Percentiles rank a stretch among this genome's conserved stretches.
These are phyloP conservation scores for Chloropsis hardwickii DNA, from an alignment of 2,113 vertebrate genomes.

Conservation along the genomic window DNA sequence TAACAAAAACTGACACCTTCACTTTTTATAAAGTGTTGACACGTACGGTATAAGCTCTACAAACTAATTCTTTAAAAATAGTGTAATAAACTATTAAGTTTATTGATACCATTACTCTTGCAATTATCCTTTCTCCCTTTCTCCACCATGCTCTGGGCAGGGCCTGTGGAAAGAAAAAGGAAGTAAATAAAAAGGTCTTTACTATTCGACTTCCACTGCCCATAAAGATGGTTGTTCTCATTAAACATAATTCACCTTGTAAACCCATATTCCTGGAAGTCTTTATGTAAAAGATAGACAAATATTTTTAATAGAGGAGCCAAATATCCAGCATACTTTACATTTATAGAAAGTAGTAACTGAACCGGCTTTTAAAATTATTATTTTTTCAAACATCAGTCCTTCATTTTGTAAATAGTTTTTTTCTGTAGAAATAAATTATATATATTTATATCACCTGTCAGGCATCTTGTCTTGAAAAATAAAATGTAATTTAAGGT, in stretches of 20 bases:
- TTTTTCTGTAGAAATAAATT: background rate
- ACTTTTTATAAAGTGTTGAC: background rate
- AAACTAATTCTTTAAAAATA: background rate
- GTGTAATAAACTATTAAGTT: background rate
- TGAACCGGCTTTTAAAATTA: background rate
- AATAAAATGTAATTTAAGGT: conserved; percentile 27
- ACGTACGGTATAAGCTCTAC: background rate
- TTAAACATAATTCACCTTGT: background rate
- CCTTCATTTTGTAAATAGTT: background rate
- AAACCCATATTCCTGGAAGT: background rate
- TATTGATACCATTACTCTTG: background rate
- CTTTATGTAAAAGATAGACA: background rate
- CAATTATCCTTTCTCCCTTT: background rate
- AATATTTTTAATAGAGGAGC: background rate
- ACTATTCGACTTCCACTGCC: background rate
- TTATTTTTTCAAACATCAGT: background rate
- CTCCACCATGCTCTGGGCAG: background rate
- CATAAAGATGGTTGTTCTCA: background rate
- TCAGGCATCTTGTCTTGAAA: conserved; percentile 2
- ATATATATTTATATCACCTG: background rate
- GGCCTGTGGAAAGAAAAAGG: background rate
- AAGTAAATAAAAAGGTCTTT: background rate
- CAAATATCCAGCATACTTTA: background rate
- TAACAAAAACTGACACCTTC: background rate
- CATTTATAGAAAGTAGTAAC: background rate